phyloP scores from a whole-genome alignment of 2,113 vertebrate species.

The Megaptera novaeangliae region DNA sequence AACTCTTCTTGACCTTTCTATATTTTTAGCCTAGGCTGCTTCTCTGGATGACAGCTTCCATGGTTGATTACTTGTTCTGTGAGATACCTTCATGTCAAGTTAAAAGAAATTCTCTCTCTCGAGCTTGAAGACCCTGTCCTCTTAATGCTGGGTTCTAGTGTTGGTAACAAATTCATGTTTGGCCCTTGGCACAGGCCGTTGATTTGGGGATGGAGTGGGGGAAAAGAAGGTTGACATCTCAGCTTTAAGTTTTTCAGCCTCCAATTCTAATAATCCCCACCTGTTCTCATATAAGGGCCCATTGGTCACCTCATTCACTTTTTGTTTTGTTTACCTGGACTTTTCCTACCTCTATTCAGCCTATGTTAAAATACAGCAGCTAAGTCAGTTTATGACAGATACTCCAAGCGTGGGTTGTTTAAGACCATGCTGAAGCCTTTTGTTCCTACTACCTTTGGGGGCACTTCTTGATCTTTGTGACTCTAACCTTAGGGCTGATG shows the following conservation, averaged over 20 bases:
- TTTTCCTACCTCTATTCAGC: neutral
- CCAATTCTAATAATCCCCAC: neutral
- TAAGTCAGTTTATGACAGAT: neutral
- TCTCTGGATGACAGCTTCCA: conserved; percentile 20
- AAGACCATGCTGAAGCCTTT: neutral
- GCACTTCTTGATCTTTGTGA: neutral
- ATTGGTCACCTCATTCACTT: neutral
- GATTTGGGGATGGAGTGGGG: fast-evolving
- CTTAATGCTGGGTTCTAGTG: conserved; percentile 3
- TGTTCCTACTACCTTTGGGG: neutral
- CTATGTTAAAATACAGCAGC: neutral
- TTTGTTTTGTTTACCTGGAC: neutral
- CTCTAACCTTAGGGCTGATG: neutral
- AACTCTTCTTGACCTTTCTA: conserved; percentile 63
- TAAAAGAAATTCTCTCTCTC: conserved; percentile 34
- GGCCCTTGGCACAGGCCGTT: neutral
- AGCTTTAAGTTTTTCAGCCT: neutral
- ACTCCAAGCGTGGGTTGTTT: neutral
- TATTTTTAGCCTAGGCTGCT: conserved; percentile 63
- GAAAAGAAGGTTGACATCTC: neutral
- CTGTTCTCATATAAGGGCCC: neutral
- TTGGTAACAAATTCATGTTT: neutral
- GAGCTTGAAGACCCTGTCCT: neutral
- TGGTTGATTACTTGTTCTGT: conserved; percentile 40
- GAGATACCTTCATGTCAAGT: conserved; percentile 37